Percentiles rank a stretch among this genome's conserved stretches.
These are phyloP conservation scores for Etheostoma cragini DNA, from an alignment of 2,113 vertebrate species.

Conservation along the genomic window DNA sequence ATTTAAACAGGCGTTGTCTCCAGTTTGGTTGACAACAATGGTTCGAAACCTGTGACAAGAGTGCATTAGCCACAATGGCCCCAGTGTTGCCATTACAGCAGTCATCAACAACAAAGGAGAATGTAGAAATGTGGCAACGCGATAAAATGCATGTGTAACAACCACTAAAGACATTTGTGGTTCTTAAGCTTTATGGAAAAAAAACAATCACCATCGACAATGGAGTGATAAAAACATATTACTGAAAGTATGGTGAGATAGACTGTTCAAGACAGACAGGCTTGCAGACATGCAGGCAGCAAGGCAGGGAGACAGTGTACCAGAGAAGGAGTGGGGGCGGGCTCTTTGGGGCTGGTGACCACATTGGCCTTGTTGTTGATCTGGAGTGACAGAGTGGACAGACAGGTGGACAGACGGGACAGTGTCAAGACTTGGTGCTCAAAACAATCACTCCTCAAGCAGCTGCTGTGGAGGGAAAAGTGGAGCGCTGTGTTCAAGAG, in stretches of 20 bases:
- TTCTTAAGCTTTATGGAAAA: constrained; percentile 12
- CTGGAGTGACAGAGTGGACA: constrained; percentile 89
- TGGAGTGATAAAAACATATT: background rate
- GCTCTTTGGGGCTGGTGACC: constrained; percentile 97
- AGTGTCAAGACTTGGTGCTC: constrained; percentile 74
- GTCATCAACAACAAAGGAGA: constrained; percentile 71
- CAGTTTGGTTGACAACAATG: constrained; percentile 13
- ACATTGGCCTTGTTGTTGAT: constrained; percentile 99
- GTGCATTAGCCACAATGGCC: constrained; percentile 24
- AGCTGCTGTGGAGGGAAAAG: constrained; percentile 50
- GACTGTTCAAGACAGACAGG: constrained; percentile 30
- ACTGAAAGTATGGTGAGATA: background rate
- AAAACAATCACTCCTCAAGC: constrained; percentile 27
- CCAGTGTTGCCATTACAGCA: constrained; percentile 36
- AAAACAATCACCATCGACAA: background rate
- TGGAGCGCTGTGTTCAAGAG: constrained; percentile 7
- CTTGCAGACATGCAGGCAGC: constrained; percentile 70
- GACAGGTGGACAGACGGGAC: constrained; percentile 65
- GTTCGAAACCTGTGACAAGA: background rate
- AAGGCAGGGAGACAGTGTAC: constrained; percentile 87
- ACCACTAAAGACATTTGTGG: background rate
- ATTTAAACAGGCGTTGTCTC: background rate
- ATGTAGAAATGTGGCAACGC: constrained; percentile 45
- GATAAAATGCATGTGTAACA: constrained; percentile 12
- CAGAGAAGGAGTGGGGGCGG: constrained; percentile 94